phyloP scores from a whole-genome alignment of 92 coral and sea anemone genomes.

The Porites rus region DNA sequence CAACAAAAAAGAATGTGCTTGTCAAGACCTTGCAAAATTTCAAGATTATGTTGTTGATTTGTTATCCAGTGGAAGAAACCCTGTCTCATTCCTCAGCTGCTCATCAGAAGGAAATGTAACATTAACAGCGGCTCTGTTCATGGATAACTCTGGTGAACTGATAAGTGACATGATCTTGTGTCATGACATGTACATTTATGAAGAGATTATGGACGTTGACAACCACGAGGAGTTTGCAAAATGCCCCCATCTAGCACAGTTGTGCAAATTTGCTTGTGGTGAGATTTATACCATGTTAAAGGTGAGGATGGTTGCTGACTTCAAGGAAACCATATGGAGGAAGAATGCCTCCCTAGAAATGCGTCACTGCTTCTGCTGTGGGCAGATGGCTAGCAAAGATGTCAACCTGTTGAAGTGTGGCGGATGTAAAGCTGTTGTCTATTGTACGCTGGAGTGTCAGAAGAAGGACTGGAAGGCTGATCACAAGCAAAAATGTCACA shows the following conservation, averaged over 20 bases:
- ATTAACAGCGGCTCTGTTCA: slow-evolving; percentile 35
- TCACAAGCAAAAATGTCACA: slow-evolving; percentile 45
- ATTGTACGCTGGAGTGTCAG: slow-evolving; percentile 46
- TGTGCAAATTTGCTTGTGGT: slow-evolving; percentile 53
- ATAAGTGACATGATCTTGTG: slow-evolving; percentile 44
- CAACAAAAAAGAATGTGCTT: slow-evolving; percentile 31
- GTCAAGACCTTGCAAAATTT: slow-evolving; percentile 51
- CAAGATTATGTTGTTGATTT: slow-evolving; percentile 46
- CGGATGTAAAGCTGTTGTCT: slow-evolving; percentile 56
- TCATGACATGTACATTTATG: slow-evolving; percentile 44
- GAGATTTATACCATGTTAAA: slow-evolving; percentile 52
- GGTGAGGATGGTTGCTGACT: slow-evolving; percentile 21
- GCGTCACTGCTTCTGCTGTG: slow-evolving; percentile 34
- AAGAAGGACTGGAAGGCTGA: slow-evolving; percentile 61
- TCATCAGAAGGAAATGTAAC: slow-evolving; percentile 38
- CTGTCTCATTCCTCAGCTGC: slow-evolving; percentile 51
- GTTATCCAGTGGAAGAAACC: slow-evolving; percentile 42
- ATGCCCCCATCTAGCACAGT: slow-evolving; percentile 42
- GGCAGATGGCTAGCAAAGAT: slow-evolving; percentile 19
- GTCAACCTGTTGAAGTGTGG: slow-evolving; percentile 51
- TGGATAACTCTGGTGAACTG: slow-evolving; percentile 35
- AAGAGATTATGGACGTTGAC: slow-evolving; percentile 36
- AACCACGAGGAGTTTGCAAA: slow-evolving; percentile 33
- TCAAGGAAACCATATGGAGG: slow-evolving; percentile 16
- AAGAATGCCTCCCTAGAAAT: slow-evolving; percentile 24